Percentiles rank a stretch among this genome's conserved stretches.
phyloP scores from a whole-genome alignment of 1,140 invertebrate genomes.

The Notospermus geniculatus region DNA sequence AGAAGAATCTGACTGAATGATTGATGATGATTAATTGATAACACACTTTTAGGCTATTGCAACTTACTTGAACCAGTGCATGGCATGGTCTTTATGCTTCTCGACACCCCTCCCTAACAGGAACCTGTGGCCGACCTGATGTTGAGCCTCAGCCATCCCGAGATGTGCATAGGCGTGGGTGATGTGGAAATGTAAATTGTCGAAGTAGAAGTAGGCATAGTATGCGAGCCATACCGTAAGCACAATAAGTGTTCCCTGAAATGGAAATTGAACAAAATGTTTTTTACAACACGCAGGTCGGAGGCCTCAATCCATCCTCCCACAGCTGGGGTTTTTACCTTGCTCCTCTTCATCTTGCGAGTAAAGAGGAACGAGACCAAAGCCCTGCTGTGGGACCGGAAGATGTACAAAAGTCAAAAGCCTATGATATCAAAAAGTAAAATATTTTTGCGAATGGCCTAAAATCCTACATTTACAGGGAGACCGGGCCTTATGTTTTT shows the following conservation, averaged over 20 bases:
- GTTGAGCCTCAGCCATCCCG: conserved; percentile 60
- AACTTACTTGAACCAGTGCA: conserved; percentile 60
- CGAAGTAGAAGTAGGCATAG: conserved; percentile 60
- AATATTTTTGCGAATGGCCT: not conserved
- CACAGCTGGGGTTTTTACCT: too few species aligned
- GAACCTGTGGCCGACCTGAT: conserved; percentile 60
- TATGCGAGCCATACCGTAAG: conserved; percentile 40
- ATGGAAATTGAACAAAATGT: conserved; percentile 19
- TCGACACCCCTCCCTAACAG: conserved; percentile 60
- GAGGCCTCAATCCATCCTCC: too few species aligned
- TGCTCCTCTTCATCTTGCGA: too few species aligned
- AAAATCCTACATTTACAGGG: too few species aligned
- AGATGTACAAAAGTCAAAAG: too few species aligned
- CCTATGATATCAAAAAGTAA: not conserved
- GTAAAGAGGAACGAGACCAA: too few species aligned
- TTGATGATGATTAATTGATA: not conserved
- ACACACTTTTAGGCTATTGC: not conserved
- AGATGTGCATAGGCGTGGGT: conserved; percentile 59
- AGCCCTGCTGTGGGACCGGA: too few species aligned
- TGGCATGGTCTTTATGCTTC: conserved; percentile 56
- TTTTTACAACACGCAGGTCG: too few species aligned
- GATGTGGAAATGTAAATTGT: conserved; percentile 61
- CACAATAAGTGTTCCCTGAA: conserved; percentile 46
- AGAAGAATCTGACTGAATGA: not conserved
- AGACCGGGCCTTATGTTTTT: too few species aligned